These are phyloP conservation scores for Nyctereutes procyonoides DNA, from an alignment of 2,113 vertebrate species.

Conservation along the genomic window DNA sequence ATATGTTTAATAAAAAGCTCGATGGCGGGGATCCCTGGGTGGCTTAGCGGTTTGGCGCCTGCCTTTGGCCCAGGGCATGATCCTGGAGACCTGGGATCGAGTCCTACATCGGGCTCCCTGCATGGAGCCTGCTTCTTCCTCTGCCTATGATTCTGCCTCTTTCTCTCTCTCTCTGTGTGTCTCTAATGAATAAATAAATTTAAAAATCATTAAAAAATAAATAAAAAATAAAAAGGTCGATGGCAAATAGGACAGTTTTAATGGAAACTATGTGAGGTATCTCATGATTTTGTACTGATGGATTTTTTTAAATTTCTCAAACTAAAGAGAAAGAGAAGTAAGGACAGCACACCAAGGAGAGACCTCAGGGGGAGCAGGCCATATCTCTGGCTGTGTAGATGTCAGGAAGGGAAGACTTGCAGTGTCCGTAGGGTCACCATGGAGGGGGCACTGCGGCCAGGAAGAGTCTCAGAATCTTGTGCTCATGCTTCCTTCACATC, in stretches of 20 bases:
- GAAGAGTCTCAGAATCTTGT: rapidly evolving
- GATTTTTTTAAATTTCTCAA: background rate
- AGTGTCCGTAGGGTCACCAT: background rate
- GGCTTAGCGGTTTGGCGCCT: too few species aligned
- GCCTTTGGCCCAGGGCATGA: too few species aligned
- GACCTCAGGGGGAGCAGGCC: background rate
- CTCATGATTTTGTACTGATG: background rate
- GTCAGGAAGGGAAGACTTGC: background rate
- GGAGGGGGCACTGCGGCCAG: background rate
- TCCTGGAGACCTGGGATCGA: too few species aligned
- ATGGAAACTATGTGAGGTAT: background rate
- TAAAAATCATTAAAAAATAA: too few species aligned
- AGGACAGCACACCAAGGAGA: background rate
- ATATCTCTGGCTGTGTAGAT: background rate
- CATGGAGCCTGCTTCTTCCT: too few species aligned
- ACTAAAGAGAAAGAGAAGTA: background rate
- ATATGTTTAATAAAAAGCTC: background rate
- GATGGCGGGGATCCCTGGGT: too few species aligned
- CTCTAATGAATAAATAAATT: too few species aligned
- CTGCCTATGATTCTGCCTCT: too few species aligned
- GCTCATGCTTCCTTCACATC: rapidly evolving
- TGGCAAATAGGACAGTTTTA: background rate
- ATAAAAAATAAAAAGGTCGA: background rate
- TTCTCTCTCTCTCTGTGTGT: too few species aligned
- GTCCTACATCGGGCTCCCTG: too few species aligned